Percentiles rank a stretch among this genome's conserved stretches.
These are phyloP conservation scores for Ameiurus melas DNA, from an alignment of 2,113 vertebrate genomes.

Conservation along the genomic window DNA sequence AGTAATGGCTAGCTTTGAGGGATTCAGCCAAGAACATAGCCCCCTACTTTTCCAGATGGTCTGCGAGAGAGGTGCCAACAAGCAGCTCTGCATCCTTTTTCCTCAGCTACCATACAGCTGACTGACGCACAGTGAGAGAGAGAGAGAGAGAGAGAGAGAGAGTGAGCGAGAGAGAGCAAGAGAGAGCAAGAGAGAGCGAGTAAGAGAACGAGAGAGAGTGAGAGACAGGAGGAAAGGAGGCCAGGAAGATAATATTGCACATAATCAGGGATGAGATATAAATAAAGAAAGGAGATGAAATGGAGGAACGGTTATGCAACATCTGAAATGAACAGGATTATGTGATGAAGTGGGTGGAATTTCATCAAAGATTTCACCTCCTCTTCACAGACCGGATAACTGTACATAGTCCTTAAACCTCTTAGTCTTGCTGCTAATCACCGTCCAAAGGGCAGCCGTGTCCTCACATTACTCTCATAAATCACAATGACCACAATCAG, in stretches of 20 bases:
- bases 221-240: background rate
- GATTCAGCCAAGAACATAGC: conserved; percentile 24
- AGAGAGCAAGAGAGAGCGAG: no score
- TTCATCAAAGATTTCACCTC: conserved; percentile 59
- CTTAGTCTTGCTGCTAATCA: conserved; percentile 3
- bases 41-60: conserved; percentile 43
- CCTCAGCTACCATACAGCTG: background rate
- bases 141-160: conserved; percentile 5
- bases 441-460: background rate
- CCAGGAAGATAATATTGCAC: background rate
- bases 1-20: conserved; percentile 4
- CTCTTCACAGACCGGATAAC: background rate
- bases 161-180: background rate
- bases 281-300: background rate
- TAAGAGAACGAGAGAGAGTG: background rate
- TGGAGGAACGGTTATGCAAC: conserved; percentile 12
- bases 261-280: background rate
- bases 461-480: background rate
- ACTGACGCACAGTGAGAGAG: background rate
- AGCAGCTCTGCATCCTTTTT: conserved; percentile 22
- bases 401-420: background rate
- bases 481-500: background rate
- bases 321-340: conserved; percentile 53
- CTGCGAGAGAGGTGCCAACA: conserved; percentile 21
- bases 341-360: conserved; percentile 54